These are phyloP conservation scores for Atrichornis clamosus DNA, from an alignment of 2,113 vertebrate genomes.

Conservation along the genomic window DNA sequence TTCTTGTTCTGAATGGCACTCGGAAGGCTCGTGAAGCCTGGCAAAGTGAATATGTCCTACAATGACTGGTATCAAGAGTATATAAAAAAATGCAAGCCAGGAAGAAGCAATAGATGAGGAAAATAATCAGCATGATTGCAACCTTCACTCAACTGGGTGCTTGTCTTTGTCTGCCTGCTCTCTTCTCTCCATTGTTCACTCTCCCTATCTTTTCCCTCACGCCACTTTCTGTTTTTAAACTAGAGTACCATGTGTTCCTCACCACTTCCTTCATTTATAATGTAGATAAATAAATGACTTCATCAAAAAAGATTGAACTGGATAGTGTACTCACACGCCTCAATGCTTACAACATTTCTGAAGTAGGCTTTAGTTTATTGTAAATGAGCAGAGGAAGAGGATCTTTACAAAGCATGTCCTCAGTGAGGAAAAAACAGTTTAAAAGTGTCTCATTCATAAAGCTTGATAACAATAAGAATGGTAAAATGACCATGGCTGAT, in stretches of 20 bases:
- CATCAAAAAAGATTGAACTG: not conserved
- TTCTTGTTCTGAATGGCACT: not conserved
- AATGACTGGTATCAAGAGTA: not conserved
- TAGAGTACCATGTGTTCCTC: not conserved
- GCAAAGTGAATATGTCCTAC: not conserved
- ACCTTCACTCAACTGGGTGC: not conserved
- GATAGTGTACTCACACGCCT: not conserved
- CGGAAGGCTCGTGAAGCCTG: not conserved
- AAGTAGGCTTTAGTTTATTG: not conserved
- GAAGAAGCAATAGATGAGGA: not conserved
- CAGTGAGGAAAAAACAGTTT: not conserved
- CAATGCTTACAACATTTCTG: not conserved
- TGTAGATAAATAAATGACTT: conserved; percentile 16
- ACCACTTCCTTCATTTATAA: not conserved
- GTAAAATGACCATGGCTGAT: not conserved
- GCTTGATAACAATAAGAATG: not conserved
- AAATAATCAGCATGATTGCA: not conserved
- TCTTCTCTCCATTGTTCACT: not conserved
- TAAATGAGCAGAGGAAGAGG: not conserved
- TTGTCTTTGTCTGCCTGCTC: not conserved
- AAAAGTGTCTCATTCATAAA: not conserved
- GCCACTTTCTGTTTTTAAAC: not conserved
- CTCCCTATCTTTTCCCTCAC: not conserved
- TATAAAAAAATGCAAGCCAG: not conserved
- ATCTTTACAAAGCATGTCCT: not conserved